Base-by-base conservation (phyloP, 2,888 invertebrate genomes). In the Gryllus longicercus region DNA sequence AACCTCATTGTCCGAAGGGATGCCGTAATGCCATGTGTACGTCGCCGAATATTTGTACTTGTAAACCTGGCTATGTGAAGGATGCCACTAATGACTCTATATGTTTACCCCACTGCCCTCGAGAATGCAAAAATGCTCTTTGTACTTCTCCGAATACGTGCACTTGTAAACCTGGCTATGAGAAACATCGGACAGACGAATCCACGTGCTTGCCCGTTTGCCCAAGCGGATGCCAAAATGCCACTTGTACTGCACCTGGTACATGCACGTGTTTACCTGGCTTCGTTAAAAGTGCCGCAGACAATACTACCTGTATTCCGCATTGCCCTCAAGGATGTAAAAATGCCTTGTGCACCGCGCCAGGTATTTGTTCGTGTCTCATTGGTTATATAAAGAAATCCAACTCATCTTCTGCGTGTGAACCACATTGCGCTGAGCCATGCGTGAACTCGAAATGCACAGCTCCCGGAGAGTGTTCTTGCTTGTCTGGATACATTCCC, bases 141-240 rank as follows among this genome's bases (percentile, higher is more conserved):
- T 78, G 78, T 50, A 74, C 74, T 2, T 38, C 74, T n/a, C 78
- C 78, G 5, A 78, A 78, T 74, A 11, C 5, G 16, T 78, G 78
- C 21, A 74, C 38, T 16, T 78, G 78, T 38, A 38, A 38, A 49
- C 5, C 25, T 18, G 78, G 78, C 18, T 74, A 21, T 74, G n/a
- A 23, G 25, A 78, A 78, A 18, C 63, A 78, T 74, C 38, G 25
- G 14, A 11, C 51, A 18, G 49, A 78, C 12, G 11, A 14, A 11
- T 38, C 16, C 11, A 74, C 12, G 11, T 78, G 78, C 38, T 11
- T 4, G 16, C 78, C 78, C 11, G n/a, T 74, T 11, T 78, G 78
- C 11, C 25, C 18, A 63, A 2, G 21, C 14, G 8, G 11, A 25
- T 78, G 78, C 74, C 74, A 11, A 16, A 78, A 78, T 49, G 74